phyloP scores from a whole-genome alignment of 1,140 invertebrate genomes.

The Pseudomyrmex flavicornis region DNA sequence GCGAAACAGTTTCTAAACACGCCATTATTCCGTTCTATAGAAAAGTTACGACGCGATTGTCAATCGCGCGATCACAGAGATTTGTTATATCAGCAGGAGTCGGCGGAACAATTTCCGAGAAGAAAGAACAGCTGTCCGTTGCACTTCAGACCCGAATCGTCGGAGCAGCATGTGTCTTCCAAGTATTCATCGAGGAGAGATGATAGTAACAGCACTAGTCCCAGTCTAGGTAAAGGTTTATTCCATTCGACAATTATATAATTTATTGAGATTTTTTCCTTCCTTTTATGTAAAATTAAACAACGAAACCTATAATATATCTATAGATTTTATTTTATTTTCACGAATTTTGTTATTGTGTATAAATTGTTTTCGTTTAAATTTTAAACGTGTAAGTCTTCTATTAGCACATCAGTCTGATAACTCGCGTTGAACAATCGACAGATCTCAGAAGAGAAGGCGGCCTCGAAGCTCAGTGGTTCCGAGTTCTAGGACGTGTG shows the following conservation, averaged over 20 bases:
- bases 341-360: too few species aligned
- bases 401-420: background rate
- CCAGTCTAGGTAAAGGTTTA: constrained; percentile 71
- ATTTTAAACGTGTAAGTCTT: background rate
- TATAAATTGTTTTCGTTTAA: too few species aligned
- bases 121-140: constrained; percentile 77
- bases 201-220: constrained; percentile 74
- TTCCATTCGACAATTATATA: background rate
- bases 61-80: constrained; percentile 29
- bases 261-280: background rate
- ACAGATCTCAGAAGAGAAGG: constrained; percentile 81
- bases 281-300: too few species aligned
- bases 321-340: too few species aligned
- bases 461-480: constrained; percentile 87
- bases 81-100: constrained; percentile 68
- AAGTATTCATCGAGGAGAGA: constrained; percentile 74
- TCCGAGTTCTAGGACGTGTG: constrained; percentile 88
- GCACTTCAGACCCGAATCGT: constrained; percentile 75
- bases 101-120: constrained; percentile 68
- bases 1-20: constrained; percentile 17
- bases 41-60: constrained; percentile 44
- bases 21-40: constrained; percentile 33
- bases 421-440: constrained; percentile 7
- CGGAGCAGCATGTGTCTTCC: constrained; percentile 71
- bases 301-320: too few species aligned